Evolutionary conservation across 2,113 vertebrate species (phyloP).

Genomic region (Donacobius atricapilla): DNA sequence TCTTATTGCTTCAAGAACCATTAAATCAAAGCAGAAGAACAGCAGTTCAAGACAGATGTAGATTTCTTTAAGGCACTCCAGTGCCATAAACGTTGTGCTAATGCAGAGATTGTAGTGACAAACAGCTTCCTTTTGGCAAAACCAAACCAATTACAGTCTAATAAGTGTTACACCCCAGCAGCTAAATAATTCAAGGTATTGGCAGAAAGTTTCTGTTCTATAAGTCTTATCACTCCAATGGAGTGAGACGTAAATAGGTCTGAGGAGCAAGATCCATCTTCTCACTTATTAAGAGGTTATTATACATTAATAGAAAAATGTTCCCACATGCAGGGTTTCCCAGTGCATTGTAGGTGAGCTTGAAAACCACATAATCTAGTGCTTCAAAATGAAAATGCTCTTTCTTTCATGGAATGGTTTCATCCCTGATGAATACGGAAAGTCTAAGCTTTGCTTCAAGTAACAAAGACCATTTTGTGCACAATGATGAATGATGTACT

Average conservation of each 20-base stretch:
- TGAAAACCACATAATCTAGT: neutral
- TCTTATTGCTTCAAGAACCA: neutral
- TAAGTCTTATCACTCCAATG: neutral
- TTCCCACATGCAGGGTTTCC: neutral
- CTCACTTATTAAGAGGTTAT: neutral
- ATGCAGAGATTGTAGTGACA: neutral
- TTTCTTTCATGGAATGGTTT: neutral
- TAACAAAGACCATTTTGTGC: neutral
- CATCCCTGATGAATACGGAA: neutral
- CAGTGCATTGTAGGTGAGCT: neutral
- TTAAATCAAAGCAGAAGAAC: neutral
- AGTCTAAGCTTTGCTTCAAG: neutral
- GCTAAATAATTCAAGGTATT: conserved; percentile 26
- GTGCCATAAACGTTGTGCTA: neutral
- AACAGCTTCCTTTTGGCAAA: conserved; percentile 21
- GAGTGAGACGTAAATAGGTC: neutral
- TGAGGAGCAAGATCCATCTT: neutral
- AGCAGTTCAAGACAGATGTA: neutral
- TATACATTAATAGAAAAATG: neutral
- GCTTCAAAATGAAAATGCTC: conserved; percentile 1
- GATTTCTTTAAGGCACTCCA: neutral
- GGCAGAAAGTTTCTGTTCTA: neutral
- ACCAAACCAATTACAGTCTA: neutral
- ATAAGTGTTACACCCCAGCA: neutral
- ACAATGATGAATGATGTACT: neutral